Conservation (phyloP, 2,888 invertebrate genomes). For the Melanophora roralis region DNA sequence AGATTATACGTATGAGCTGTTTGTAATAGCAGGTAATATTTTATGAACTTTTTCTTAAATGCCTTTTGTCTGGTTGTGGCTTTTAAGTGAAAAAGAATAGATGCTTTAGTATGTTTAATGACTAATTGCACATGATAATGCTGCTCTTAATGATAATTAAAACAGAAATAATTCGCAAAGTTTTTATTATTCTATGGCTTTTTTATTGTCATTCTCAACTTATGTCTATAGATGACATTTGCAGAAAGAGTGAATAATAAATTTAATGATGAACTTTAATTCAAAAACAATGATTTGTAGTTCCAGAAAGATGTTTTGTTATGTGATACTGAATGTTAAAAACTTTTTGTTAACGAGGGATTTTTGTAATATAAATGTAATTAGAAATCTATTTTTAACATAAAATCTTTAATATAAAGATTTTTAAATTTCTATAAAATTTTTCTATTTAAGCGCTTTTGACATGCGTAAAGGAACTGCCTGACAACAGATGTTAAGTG, state of each 20-base stretch:
- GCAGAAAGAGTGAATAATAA: slow-evolving; percentile 8
- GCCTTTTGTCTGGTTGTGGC: slow-evolving; percentile 34
- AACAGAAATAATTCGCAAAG: slow-evolving; percentile 4
- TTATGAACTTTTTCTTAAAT: slow-evolving; percentile 38
- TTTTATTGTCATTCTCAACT: not conserved
- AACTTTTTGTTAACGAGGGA: too few species aligned
- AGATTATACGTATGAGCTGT: slow-evolving; percentile 26
- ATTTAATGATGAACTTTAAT: not conserved
- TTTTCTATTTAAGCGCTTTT: too few species aligned
- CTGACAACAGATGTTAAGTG: too few species aligned
- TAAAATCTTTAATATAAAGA: too few species aligned
- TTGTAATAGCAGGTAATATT: slow-evolving; percentile 50
- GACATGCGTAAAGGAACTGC: too few species aligned
- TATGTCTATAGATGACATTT: slow-evolving; percentile 11
- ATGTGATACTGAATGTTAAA: too few species aligned
- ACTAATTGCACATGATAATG: slow-evolving; percentile 42
- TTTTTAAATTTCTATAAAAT: too few species aligned
- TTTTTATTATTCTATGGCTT: not conserved
- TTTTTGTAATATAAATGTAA: too few species aligned
- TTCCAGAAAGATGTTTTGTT: too few species aligned
- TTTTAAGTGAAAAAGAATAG: not conserved
- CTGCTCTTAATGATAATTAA: not conserved
- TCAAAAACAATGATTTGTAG: too few species aligned
- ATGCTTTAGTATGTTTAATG: not conserved
- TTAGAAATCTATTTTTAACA: too few species aligned